Evolutionary conservation across 2,113 vertebrate species (phyloP), one percentile per base, ranked within the genome.

Genomic region (Elachura formosa): DNA sequence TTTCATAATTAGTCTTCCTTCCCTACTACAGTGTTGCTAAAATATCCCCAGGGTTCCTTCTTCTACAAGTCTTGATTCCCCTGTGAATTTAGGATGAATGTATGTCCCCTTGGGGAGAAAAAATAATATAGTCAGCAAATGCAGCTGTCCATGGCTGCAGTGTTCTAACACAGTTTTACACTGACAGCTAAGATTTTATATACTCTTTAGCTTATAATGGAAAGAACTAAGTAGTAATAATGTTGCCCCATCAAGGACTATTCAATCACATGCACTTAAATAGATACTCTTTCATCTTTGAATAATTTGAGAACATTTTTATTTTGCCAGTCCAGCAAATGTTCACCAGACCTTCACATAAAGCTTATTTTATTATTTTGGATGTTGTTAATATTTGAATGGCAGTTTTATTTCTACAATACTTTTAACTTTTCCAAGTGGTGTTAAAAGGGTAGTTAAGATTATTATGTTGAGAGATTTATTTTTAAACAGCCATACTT

Each of bases 321-420:
- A 5, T 90, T 90, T 92, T 84, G 61, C 64, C 75, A 56, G 86
- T 90, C 40, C 2, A 5, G 52, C 83, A 94, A 90, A 79, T 96
- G 90, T 95, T 92, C 88, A 86, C 85, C 83, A 96, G 94, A 94
- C 83, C 46, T 80, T 80, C 88, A 51, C 43, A 84, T 58, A 93
- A 80, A 77, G 72, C 79, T 93, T 62, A 59, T 63, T 92, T 94
- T 73, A 59, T 89, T 96, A 81, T 94, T 94, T 95, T 55, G 86
- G 49, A 90, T 95, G 71, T 85, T 5, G 13, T 59, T 93, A 84
- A 71, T 91, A 72, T 74, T 77, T 66, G 79, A 94, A 58, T 92
- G 88, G 12, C 88, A 86, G 55, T 94, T 96, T 95, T 89, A 92
- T 90, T 90, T 92, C 61, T 45, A 14, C 52, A 85, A 52, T 71